Evolutionary conservation across 1,140 invertebrate species (phyloP).

Genomic region (Argopecten irradians): DNA sequence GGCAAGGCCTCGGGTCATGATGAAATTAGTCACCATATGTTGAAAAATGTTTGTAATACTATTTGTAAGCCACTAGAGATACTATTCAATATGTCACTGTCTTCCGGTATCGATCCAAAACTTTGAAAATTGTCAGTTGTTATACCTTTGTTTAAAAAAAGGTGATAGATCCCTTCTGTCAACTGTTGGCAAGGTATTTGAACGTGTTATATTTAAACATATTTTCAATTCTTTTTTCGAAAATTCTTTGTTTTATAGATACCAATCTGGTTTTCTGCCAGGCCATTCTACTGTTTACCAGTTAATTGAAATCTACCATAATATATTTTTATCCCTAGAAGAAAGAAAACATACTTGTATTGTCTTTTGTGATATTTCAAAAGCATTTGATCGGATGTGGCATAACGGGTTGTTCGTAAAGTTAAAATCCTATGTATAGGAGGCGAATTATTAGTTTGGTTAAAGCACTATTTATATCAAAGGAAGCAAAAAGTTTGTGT

Average conservation of each 20-base stretch:
- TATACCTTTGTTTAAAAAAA: constrained; percentile 24
- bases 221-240: neutral
- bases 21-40: constrained; percentile 30
- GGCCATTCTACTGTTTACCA: constrained; percentile 29
- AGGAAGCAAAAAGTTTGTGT: constrained; percentile 35
- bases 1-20: constrained; percentile 31
- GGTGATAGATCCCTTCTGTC: neutral
- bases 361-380: constrained; percentile 45
- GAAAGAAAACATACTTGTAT: constrained; percentile 1
- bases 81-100: constrained; percentile 25
- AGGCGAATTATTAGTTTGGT: constrained; percentile 35
- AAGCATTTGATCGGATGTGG: constrained; percentile 47
- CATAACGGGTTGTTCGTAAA: constrained; percentile 42
- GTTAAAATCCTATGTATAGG: constrained; percentile 37
- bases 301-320: constrained; percentile 28
- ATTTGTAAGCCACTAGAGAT: neutral
- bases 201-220: neutral
- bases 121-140: neutral
- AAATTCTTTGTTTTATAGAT: neutral
- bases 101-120: neutral
- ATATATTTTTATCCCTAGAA: constrained; percentile 29
- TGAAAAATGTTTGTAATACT: neutral
- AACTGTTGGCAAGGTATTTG: constrained; percentile 32
- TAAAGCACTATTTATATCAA: constrained; percentile 41
- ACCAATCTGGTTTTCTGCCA: too few species aligned